Evolutionary conservation across 2,797 vertebrate genomes (phyloP), one percentile per base, ranked within the genome.

Genomic region (Saxicola maurus): DNA sequence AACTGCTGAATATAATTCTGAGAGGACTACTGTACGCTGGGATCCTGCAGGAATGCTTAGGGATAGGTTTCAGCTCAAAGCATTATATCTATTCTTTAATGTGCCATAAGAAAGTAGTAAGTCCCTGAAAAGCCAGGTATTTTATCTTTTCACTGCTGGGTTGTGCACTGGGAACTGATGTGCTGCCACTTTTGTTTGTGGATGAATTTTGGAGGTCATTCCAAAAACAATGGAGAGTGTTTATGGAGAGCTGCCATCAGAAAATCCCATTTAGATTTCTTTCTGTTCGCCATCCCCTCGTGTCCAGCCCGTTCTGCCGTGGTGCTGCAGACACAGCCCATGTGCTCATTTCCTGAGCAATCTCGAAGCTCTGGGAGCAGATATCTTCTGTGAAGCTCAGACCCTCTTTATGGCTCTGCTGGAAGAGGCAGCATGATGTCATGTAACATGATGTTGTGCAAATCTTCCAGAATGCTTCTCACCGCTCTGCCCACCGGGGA

Each of bases 1-100:
- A 97, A 96, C 95, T 90, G 92, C 91, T 60, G 71, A 96, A 93
- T 95, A 90, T 95, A 88, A 92, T 95, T 96, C 92, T 82, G 67
- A 89, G 90, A 82, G 77, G 91, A 95, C 83, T 91, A 86, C 91
- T 91, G 78, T 77, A 77, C 11, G 18, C 62, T 87, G 64, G 49
- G 73, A 30, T 86, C 66, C 73, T 86, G 45, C 40, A 91, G 78
- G 79, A 96, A 94, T 87, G 60, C 71, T 95, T 95, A 86, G 79
- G 77, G 93, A 90, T 15, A 86, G 42, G 20, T 89, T 52, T 94
- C 68, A 56, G 49, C 49, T 86, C 67, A 93, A 89, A 96, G 89
- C n/a, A 87, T 71, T 80, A 16, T 89, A 49, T 55, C 84, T 92
- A 59, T 77, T 82, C 53, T 86, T 80, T 60, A 55, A 42, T 57